phyloP scores from a whole-genome alignment of 2,797 vertebrate genomes.

The Crotalus adamanteus region DNA sequence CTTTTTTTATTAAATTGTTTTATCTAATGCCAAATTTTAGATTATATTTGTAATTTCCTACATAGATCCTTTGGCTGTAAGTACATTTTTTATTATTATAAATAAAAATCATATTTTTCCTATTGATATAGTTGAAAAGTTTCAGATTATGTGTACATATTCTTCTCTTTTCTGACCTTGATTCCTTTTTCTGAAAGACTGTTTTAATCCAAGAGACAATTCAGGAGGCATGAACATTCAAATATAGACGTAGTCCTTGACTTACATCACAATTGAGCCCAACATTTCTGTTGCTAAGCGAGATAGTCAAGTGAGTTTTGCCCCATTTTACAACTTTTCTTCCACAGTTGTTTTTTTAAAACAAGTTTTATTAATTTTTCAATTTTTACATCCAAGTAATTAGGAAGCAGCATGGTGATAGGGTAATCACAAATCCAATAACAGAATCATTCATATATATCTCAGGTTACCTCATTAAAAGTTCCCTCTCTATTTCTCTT shows the following conservation, averaged over 20 bases:
- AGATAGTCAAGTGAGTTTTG: neutral
- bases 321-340: neutral
- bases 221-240: neutral
- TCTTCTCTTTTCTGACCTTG: neutral
- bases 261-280: neutral
- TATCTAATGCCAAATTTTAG: neutral
- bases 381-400: too few relatives aligned
- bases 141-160: neutral
- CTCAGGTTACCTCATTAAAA: too few relatives aligned
- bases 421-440: too few relatives aligned
- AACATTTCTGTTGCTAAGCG: neutral
- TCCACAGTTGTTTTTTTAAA: neutral
- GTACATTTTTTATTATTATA: neutral
- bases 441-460: too few relatives aligned
- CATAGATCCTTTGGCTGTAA: neutral
- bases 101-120: neutral
- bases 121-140: neutral
- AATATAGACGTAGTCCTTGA: neutral
- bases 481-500: too few relatives aligned
- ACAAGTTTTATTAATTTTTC: too few relatives aligned
- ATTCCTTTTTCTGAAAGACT: fast-evolving
- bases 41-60: neutral
- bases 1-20: neutral
- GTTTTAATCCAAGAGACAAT: neutral
- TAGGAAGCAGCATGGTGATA: too few relatives aligned